Base-by-base conservation (phyloP, 1,140 invertebrate genomes). In the Druon quercuslanigerum region DNA sequence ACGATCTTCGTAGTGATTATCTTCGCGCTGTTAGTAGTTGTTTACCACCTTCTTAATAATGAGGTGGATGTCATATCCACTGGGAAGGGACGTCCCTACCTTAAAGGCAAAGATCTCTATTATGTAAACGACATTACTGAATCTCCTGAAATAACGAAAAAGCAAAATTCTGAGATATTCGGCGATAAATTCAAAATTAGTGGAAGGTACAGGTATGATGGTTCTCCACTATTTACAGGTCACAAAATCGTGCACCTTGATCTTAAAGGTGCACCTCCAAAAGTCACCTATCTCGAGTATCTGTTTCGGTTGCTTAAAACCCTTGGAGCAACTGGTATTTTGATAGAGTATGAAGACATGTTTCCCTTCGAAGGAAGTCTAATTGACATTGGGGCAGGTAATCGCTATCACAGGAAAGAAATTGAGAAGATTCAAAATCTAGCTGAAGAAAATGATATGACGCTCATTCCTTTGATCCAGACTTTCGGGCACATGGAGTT, bases 281-380 rank as follows among this genome's bases (percentile, higher is more conserved):
- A 94, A 80, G 84, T 96, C 0, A 85, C 87, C n/a, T 96, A 95
- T 88, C 93, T 96, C 51, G 94, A 94, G 83, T 93, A 95, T 72
- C 79, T 98, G 0, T 93, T 99, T 71, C 94, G 94, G 4, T 90
- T 97, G 75, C 86, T 99, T 0, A 94, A 94, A 83, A 92, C 93
- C 66, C 88, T 97, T 83, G 97, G 95, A 19, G 96, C 96, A 1
- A 99, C 96, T 60, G 97, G 97, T 2, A 89, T 99, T 33, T 91
- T 99, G 2, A 91, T 99, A 73, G 98, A 99, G 90, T 99, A 99
- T 92, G 98, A 99, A 92, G 98, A 99, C 85, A 99, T 98, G 96
- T 99, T 99, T 90, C 98, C 98, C 0, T 99, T 96, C 89, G 92
- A 91, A 25, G 96, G 94, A 0, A 87, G 90, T 0, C 88, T 99